Evolutionary conservation across 2,113 vertebrate species (phyloP).

Genomic region (Urocitellus parryii): DNA sequence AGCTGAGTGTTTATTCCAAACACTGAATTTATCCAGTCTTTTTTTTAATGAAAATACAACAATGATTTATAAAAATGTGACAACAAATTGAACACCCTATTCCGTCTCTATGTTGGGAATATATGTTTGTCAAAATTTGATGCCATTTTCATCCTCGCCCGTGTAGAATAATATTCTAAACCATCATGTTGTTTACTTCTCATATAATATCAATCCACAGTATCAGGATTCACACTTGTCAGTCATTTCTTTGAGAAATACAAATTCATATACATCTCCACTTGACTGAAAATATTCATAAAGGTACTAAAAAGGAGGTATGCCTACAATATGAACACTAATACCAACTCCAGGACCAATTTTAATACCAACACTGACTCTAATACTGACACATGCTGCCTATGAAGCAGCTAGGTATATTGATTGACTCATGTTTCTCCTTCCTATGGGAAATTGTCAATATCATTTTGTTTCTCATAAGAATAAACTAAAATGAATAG

Average conservation of each 20-base stretch:
- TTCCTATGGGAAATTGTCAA: background rate
- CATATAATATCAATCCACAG: background rate
- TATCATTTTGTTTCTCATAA: background rate
- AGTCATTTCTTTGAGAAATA: background rate
- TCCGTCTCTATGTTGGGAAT: background rate
- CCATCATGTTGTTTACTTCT: background rate
- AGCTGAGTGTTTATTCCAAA: background rate
- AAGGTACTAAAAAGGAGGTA: background rate
- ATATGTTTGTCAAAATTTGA: background rate
- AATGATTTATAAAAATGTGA: background rate
- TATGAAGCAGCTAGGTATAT: background rate
- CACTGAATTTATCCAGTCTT: background rate
- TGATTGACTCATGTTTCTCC: background rate
- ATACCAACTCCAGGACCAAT: background rate
- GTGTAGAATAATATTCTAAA: background rate
- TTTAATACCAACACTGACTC: background rate
- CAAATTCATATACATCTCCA: background rate
- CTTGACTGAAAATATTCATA: background rate
- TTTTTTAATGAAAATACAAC: background rate
- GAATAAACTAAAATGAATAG: slow-evolving; percentile 8
- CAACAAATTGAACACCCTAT: background rate
- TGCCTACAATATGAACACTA: background rate
- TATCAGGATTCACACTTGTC: background rate
- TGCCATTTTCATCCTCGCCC: background rate
- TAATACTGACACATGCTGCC: fast-evolving